A percentile compares a stretch with the other conserved stretches of the same genome.
Conservation (phyloP, 1,140 invertebrate species). For the Ceratosolen fusciceps region DNA sequence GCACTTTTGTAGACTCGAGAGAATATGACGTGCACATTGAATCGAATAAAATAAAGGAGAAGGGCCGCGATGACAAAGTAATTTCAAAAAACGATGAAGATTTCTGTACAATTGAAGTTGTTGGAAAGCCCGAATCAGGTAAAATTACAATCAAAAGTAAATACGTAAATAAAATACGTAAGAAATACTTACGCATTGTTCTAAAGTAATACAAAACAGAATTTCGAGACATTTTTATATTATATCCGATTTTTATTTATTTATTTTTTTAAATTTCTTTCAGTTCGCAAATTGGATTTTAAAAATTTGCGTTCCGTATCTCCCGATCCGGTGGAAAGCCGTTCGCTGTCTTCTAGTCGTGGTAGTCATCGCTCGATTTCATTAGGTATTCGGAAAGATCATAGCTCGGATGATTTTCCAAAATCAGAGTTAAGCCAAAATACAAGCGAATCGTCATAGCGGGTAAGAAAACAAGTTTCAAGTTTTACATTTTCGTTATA, state of each 20-base stretch:
- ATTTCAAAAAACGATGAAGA: neutral
- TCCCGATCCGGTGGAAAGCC: neutral
- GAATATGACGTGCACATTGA: neutral
- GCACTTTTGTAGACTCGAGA: neutral
- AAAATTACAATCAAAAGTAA: neutral
- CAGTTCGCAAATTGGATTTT: neutral
- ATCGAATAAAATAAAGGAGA: neutral
- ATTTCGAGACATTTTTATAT: too few species aligned
- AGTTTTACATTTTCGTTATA: too few species aligned
- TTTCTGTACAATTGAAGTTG: neutral
- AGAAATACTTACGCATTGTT: too few species aligned
- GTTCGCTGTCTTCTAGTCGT: neutral
- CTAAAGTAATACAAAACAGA: too few species aligned
- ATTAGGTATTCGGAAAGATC: too few species aligned
- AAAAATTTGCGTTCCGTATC: neutral
- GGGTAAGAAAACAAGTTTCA: too few species aligned
- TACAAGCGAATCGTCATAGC: too few species aligned
- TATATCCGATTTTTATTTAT: too few species aligned
- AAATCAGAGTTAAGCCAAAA: too few species aligned
- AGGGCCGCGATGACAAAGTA: neutral
- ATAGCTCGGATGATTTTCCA: too few species aligned
- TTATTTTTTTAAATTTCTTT: neutral
- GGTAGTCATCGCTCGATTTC: neutral
- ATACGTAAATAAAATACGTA: too few species aligned
- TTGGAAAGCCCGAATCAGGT: neutral